phyloP scores from a whole-genome alignment of 2,888 invertebrate genomes.

The Conomelus anceps region DNA sequence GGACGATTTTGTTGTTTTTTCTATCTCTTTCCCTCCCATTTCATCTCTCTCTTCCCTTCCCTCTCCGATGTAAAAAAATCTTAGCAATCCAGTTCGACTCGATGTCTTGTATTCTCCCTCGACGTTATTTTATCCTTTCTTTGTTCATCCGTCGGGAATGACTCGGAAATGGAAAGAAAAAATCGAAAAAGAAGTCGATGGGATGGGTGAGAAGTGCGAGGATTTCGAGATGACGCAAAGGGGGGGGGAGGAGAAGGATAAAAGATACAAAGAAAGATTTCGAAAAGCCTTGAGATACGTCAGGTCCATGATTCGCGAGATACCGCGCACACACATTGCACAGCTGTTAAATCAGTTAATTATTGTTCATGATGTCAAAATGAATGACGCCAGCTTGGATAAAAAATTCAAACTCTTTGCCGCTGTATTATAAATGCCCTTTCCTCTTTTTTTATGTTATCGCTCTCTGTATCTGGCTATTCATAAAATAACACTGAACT shows the following conservation, averaged over 20 bases:
- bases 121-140: neutral
- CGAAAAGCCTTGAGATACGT: neutral
- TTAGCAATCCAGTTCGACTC: neutral
- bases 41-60: neutral
- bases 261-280: neutral
- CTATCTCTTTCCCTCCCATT: neutral
- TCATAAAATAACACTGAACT: neutral
- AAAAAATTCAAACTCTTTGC: neutral
- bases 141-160: neutral
- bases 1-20: neutral
- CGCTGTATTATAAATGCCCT: neutral
- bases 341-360: neutral
- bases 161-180: neutral
- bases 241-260: no score
- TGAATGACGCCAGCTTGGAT: neutral
- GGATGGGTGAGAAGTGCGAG: neutral
- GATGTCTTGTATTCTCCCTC: neutral
- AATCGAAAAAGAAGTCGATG: neutral
- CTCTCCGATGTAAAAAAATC: neutral
- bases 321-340: neutral
- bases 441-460: neutral
- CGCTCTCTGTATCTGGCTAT: neutral
- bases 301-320: neutral
- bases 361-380: neutral
- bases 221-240: neutral